phyloP scores from a whole-genome alignment of 2,113 vertebrate species.

The cattle (Bos taurus) region DNA sequence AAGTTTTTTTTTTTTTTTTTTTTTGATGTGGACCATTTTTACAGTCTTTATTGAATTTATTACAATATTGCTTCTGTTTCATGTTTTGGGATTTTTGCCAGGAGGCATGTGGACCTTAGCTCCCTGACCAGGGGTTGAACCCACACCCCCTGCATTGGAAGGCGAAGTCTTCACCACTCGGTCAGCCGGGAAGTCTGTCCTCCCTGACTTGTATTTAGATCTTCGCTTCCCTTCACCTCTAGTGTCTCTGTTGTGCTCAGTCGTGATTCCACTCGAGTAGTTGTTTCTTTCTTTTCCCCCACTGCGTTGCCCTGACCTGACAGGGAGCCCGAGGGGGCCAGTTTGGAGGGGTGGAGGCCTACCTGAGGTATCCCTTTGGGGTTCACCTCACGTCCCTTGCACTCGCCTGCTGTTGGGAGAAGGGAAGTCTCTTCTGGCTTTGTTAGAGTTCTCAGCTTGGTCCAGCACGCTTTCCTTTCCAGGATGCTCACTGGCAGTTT shows the following conservation, averaged over 20 bases:
- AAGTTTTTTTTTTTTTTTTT: neutral
- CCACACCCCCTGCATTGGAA: neutral
- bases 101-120: neutral
- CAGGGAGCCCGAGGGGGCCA: neutral
- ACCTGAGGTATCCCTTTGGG: too few relatives aligned
- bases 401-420: neutral
- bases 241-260: neutral
- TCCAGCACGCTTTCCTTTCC: neutral
- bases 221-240: neutral
- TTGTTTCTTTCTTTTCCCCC: neutral
- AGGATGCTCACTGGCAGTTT: neutral
- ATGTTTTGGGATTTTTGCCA: neutral
- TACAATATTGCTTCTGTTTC: neutral
- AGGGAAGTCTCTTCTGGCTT: too few relatives aligned
- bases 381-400: too few relatives aligned
- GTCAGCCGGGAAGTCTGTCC: neutral
- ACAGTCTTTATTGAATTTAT: neutral
- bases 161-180: neutral
- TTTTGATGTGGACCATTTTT: neutral
- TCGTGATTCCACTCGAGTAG: neutral
- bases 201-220: too few relatives aligned
- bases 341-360: neutral
- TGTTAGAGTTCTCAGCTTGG: neutral
- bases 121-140: neutral
- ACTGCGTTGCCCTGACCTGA: neutral